Conservation (phyloP, 1,140 invertebrate species). For the Drosophila trapezifrons region DNA sequence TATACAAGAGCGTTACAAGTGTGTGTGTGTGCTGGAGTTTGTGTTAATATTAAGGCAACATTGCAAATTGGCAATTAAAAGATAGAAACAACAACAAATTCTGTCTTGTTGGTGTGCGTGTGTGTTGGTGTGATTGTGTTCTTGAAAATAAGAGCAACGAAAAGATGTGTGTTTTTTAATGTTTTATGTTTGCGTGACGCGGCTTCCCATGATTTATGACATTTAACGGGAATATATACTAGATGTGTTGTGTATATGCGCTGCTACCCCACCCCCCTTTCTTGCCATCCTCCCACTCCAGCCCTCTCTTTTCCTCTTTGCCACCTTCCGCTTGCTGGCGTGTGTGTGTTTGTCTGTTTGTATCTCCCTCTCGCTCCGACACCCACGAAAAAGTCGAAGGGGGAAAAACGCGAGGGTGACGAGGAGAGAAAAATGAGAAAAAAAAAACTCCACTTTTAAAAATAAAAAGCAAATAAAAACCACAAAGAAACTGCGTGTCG, state of each 20-base stretch:
- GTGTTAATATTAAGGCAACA: slow-evolving; percentile 6
- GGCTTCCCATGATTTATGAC: slow-evolving; percentile 19
- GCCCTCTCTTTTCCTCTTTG: slow-evolving; percentile 13
- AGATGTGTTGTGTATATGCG: slow-evolving; percentile 12
- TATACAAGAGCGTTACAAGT: slow-evolving; percentile 5
- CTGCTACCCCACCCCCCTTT: background rate
- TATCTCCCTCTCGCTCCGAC: slow-evolving; percentile 34
- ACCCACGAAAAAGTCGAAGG: slow-evolving; percentile 3
- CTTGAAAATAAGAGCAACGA: slow-evolving; percentile 14
- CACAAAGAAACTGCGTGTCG: slow-evolving; percentile 22
- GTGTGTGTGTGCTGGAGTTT: slow-evolving; percentile 21
- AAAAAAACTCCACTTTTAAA: slow-evolving; percentile 50
- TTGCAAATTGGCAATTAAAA: slow-evolving; percentile 37
- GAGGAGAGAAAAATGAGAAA: slow-evolving; percentile 40
- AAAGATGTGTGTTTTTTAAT: slow-evolving; percentile 10
- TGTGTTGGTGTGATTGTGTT: slow-evolving; percentile 32
- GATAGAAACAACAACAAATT: slow-evolving; percentile 16
- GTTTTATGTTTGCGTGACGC: slow-evolving; percentile 15
- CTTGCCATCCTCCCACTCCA: slow-evolving; percentile 5
- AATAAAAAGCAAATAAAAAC: slow-evolving; percentile 14
- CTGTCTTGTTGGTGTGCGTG: slow-evolving; percentile 32
- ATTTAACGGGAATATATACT: slow-evolving; percentile 8
- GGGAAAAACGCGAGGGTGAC: slow-evolving; percentile 40
- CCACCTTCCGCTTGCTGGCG: slow-evolving; percentile 45
- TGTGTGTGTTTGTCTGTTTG: slow-evolving; percentile 45